Base-by-base conservation (phyloP, 2,888 invertebrate species). In the Drosophila quinaria region DNA sequence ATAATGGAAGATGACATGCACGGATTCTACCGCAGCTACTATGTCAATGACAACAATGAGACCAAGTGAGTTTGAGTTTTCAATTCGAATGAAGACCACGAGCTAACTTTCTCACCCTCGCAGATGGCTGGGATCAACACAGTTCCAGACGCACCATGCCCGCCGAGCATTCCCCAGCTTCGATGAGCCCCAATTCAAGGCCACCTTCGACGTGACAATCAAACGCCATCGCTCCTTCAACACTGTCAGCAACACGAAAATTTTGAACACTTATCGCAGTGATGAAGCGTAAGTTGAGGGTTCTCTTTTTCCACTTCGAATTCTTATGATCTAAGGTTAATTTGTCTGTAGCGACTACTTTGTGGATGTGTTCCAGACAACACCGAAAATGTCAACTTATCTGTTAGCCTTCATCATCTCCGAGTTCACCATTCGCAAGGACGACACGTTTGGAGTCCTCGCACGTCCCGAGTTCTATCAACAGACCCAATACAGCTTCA, bases 131-230 rank as follows among this genome's bases (percentile, higher is more conserved):
- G 95, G 95, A 0, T 94, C 95, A 0, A 96, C 96, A 0, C 96
- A 96, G 83, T 96, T 96, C 87, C 94, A 96, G 92, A 94, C 95
- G 0, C 94, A 95, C 1, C 92, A 95, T 65, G 96, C 96, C 0
- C 94, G 96, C 19, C 93, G 93, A 76, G 96, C 95, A 0, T 96
- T 97, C 91, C 97, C 97, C 25, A 95, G 96, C 81, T 96, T 97
- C 81, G 97, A 97, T 85, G 96, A 96, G 85, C 96, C 96, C 0
- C 94, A 94, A 11, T 93, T 95, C 71, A 96, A 96, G 90, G 95
- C 96, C 0, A 94, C 93, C 0, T 96, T 96, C 90, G 93, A 94
- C 35, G 81, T 95, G 2, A 91, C 88, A 1, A 91, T 94, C 9
- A 90, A 64, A 8, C 91, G 90, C 44, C 93, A 90, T 70, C 83